Conservation (phyloP, 2,797 vertebrate genomes). For the Scarus forsteni region DNA sequence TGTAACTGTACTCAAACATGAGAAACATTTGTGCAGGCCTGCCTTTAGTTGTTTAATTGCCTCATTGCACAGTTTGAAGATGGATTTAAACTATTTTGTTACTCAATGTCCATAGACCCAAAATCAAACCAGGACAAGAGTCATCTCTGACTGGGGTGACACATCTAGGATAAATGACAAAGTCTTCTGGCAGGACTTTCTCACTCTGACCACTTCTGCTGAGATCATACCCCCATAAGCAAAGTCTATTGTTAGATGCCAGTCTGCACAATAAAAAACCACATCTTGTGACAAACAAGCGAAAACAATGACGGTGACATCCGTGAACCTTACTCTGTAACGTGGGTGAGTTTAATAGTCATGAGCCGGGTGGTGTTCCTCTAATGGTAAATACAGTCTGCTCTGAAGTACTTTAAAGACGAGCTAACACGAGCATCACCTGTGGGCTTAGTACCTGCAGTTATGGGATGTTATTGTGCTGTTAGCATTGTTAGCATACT, state of each 20-base stretch:
- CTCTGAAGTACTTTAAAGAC: slow-evolving; percentile 15
- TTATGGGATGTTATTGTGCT: slow-evolving; percentile 23
- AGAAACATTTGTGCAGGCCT: no score
- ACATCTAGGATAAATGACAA: slow-evolving; percentile 4
- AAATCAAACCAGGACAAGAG: slow-evolving; percentile 1
- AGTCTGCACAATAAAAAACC: slow-evolving; percentile 27
- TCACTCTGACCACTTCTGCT: slow-evolving; percentile 36
- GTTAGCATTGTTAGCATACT: background rate
- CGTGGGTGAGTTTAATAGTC: background rate
- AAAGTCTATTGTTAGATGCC: slow-evolving; percentile 59
- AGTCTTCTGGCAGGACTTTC: slow-evolving; percentile 32
- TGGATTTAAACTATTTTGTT: no score
- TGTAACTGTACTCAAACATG: no score
- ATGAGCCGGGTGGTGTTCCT: background rate
- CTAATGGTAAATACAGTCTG: background rate
- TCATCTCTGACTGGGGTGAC: slow-evolving; percentile 7
- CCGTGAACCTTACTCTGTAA: background rate
- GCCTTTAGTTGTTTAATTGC: no score
- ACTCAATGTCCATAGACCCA: background rate
- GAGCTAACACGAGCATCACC: slow-evolving; percentile 35
- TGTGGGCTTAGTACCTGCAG: slow-evolving; percentile 20
- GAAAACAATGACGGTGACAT: slow-evolving; percentile 17
- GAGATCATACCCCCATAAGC: slow-evolving; percentile 52
- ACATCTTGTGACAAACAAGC: slow-evolving; percentile 20
- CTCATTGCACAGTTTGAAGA: no score